Evolutionary conservation across 2,888 invertebrate genomes (phyloP).

Genomic region (Bruchidius siliquastri): DNA sequence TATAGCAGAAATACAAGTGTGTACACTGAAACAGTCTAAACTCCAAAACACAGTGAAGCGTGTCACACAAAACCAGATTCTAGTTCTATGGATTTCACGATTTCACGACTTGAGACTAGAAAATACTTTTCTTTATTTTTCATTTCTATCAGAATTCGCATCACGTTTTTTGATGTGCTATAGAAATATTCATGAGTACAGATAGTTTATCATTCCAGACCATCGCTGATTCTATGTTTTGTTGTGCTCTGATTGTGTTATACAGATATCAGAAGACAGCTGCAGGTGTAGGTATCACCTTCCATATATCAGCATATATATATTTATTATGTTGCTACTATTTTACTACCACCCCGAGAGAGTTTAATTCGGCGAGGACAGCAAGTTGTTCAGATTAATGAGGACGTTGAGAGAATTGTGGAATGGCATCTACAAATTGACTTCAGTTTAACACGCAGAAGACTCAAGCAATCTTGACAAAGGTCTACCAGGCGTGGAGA

Average conservation of each 20-base stretch:
- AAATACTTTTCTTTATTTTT: background rate
- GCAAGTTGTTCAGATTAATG: no score
- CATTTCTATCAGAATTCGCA: background rate
- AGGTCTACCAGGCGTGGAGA: no score
- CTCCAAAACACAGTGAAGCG: background rate
- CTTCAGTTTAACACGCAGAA: no score
- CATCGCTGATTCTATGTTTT: background rate
- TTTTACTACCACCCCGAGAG: no score
- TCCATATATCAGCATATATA: no score
- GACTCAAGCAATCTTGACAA: no score
- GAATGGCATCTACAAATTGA: no score
- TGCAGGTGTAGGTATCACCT: no score
- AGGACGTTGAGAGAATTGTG: no score
- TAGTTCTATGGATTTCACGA: background rate
- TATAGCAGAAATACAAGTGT: no score
- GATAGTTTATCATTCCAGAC: background rate
- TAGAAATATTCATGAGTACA: background rate
- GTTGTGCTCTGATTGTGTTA: background rate
- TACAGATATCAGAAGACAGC: background rate
- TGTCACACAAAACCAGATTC: background rate
- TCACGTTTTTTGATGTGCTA: background rate
- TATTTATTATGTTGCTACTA: no score
- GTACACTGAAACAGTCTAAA: background rate
- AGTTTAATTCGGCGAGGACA: no score
- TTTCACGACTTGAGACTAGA: background rate